A percentile compares a stretch with the other conserved stretches of the same genome.
Conservation (phyloP, 2,113 vertebrate genomes). For the Tretioscincus oriximinensis region DNA sequence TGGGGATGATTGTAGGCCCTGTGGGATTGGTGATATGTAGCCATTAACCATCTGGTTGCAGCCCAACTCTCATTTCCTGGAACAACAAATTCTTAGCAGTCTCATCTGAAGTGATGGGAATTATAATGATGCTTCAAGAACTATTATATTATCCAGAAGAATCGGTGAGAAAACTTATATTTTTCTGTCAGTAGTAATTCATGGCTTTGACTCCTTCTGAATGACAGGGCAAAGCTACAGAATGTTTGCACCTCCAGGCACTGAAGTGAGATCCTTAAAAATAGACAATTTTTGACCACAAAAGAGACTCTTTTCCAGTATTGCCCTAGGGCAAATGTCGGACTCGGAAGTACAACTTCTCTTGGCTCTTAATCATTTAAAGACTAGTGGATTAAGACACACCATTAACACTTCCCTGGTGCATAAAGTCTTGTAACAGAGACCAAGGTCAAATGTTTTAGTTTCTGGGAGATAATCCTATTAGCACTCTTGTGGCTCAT, state of each 20-base stretch:
- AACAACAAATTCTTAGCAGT: not conserved
- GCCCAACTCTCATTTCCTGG: not conserved
- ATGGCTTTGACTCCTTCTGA: not conserved
- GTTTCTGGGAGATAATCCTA: constrained; percentile 52
- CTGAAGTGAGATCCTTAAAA: not conserved
- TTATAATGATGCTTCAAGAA: too few relatives aligned
- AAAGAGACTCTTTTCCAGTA: rapidly evolving
- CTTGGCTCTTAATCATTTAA: constrained; percentile 33
- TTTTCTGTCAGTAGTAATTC: not conserved
- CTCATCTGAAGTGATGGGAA: not conserved
- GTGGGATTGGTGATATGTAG: too few relatives aligned
- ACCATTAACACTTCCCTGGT: constrained; percentile 53
- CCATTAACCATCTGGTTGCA: rapidly evolving
- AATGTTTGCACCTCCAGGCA: too few relatives aligned
- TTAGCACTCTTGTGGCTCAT: constrained; percentile 34
- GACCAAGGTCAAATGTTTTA: constrained; percentile 43
- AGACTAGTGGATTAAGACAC: constrained; percentile 35
- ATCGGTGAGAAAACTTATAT: not conserved
- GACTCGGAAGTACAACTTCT: constrained; percentile 8
- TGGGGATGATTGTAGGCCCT: too few relatives aligned
- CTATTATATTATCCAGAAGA: not conserved
- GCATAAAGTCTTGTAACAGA: constrained; percentile 41
- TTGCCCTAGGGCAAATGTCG: not conserved
- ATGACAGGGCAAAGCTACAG: not conserved
- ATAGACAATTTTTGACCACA: not conserved